Evolutionary conservation across 1,140 invertebrate species (phyloP).

Genomic region (Drosophila ironensis): DNA sequence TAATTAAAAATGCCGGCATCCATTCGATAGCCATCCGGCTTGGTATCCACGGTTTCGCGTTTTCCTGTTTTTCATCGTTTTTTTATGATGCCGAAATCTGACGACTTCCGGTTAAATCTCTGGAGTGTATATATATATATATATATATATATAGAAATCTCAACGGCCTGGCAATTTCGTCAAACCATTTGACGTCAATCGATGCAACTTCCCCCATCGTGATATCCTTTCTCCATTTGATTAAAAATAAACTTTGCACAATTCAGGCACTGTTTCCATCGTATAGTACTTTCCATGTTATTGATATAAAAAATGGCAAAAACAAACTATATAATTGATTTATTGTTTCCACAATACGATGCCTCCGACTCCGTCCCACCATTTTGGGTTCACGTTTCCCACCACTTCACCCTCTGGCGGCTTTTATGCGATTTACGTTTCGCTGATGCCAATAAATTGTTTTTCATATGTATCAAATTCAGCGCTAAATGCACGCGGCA

Average conservation of each 20-base stretch:
- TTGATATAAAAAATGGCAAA: conserved; percentile 6
- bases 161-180: not conserved
- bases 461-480: conserved; percentile 21
- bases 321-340: conserved; percentile 45
- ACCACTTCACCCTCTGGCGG: not conserved
- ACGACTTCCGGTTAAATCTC: conserved; percentile 3
- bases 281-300: conserved; percentile 2
- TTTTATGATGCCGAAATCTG: not conserved
- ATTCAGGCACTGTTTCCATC: not conserved
- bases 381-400: conserved; percentile 4
- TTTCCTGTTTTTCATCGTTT: too few species aligned
- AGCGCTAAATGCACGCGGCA: conserved; percentile 16
- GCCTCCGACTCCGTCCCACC: too few species aligned
- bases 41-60: too few species aligned
- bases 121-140: too few species aligned
- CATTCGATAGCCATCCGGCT: too few species aligned
- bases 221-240: not conserved
- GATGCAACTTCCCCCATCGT: not conserved
- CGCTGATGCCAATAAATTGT: conserved; percentile 22
- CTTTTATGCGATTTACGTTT: conserved; percentile 14
- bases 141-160: not conserved
- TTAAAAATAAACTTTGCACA: conserved; percentile 33
- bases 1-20: too few species aligned
- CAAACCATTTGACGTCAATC: conserved; percentile 29
- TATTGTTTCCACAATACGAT: conserved; percentile 35